Percentiles rank a stretch among this genome's conserved stretches.
Conservation (phyloP, 2,888 invertebrate genomes). For the Drosophila formosana region DNA sequence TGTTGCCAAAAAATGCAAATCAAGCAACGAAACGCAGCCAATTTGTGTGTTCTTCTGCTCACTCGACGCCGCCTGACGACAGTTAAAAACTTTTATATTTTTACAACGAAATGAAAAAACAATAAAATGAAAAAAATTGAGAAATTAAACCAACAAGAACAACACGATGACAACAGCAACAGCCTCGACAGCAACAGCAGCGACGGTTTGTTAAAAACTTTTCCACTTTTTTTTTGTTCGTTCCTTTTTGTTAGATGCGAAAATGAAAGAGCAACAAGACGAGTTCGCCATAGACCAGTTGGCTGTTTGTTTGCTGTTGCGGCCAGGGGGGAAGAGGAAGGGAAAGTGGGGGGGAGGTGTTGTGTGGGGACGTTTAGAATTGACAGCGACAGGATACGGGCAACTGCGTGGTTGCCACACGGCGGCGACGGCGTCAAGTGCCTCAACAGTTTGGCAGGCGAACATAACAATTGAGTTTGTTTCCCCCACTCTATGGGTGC, state of each 20-base stretch:
- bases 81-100: slow-evolving; percentile 76
- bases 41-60: slow-evolving; percentile 19
- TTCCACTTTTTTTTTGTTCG: slow-evolving; percentile 4
- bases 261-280: slow-evolving; percentile 80
- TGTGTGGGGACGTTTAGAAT: slow-evolving; percentile 55
- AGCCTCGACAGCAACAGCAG: slow-evolving; percentile 46
- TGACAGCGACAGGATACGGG: slow-evolving; percentile 75
- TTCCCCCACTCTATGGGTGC: slow-evolving; percentile 11
- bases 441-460: slow-evolving; percentile 70
- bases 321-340: too few relatives aligned
- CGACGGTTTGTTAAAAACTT: slow-evolving; percentile 60
- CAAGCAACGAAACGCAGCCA: slow-evolving; percentile 50
- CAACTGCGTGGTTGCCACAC: slow-evolving; percentile 46
- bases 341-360: neutral
- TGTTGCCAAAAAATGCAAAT: slow-evolving; percentile 67
- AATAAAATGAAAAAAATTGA: slow-evolving; percentile 62
- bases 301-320: neutral
- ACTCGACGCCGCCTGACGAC: slow-evolving; percentile 38
- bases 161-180: slow-evolving; percentile 30
- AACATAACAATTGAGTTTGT: slow-evolving; percentile 77
- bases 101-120: slow-evolving; percentile 78
- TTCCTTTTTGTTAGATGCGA: slow-evolving; percentile 69
- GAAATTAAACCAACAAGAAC: slow-evolving; percentile 31
- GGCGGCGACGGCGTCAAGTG: slow-evolving; percentile 65
- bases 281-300: slow-evolving; percentile 9